These are phyloP conservation scores for Loripinus fragilis DNA, from an alignment of 2,888 invertebrate species.

Conservation along the genomic window DNA sequence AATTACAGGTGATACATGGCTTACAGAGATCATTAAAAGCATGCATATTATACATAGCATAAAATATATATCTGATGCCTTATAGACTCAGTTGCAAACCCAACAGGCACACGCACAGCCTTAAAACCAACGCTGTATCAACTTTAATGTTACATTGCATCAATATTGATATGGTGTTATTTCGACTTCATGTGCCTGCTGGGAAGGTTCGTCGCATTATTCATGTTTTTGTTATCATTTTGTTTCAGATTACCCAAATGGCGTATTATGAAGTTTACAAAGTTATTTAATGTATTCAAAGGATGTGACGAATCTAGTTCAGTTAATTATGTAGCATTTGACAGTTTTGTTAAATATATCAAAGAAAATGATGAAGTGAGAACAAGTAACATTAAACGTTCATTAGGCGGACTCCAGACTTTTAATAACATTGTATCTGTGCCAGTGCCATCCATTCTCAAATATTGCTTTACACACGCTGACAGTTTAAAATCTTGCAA, in stretches of 20 bases:
- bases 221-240: too few species aligned
- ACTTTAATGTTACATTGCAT: too few species aligned
- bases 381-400: neutral
- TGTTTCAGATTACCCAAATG: neutral
- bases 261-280: neutral
- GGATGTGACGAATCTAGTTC: neutral
- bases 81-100: too few species aligned
- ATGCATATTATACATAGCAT: too few species aligned
- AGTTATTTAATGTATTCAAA: slow-evolving; percentile 2
- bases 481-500: neutral
- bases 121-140: too few species aligned
- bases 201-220: too few species aligned
- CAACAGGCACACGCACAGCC: too few species aligned
- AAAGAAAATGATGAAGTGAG: neutral
- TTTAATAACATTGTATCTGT: neutral
- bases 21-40: too few species aligned
- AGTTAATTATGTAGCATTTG: neutral
- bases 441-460: neutral
- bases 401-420: neutral
- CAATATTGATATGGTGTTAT: too few species aligned
- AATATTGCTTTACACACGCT: neutral
- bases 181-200: too few species aligned
- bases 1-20: too few species aligned
- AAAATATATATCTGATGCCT: too few species aligned
- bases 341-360: neutral